Percentiles rank a stretch among this genome's conserved stretches.
Conservation (phyloP, 1,140 invertebrate genomes). For the Megathymus violae region DNA sequence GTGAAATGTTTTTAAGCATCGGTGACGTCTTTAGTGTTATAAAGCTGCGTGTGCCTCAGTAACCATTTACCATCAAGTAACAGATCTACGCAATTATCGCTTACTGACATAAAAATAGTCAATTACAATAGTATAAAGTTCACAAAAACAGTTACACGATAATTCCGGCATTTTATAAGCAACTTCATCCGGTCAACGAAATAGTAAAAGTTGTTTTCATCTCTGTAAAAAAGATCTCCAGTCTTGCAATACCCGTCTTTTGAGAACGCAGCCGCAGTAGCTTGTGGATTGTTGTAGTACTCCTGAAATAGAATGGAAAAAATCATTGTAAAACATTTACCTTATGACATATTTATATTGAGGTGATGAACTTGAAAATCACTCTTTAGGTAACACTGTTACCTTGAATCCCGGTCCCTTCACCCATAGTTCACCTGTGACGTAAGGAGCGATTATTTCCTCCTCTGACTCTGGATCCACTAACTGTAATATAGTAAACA, state of each 20-base stretch:
- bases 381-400: too few relatives aligned
- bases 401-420: slow-evolving; percentile 2
- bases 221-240: slow-evolving; percentile 88
- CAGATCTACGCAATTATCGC: too few relatives aligned
- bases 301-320: neutral
- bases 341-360: too few relatives aligned
- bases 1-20: too few relatives aligned
- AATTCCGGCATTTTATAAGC: slow-evolving; percentile 87
- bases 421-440: slow-evolving; percentile 55
- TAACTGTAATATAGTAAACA: slow-evolving; percentile 50
- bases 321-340: neutral
- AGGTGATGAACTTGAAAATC: too few relatives aligned
- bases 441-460: slow-evolving; percentile 58
- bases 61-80: too few relatives aligned
- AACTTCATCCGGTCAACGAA: slow-evolving; percentile 90
- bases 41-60: too few relatives aligned
- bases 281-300: slow-evolving; percentile 82
- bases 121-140: too few relatives aligned
- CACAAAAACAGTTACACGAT: slow-evolving; percentile 67
- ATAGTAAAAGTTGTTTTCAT: slow-evolving; percentile 86
- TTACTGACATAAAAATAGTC: too few relatives aligned
- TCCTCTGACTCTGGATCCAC: slow-evolving; percentile 55
- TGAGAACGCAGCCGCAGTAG: slow-evolving; percentile 83
- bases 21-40: too few relatives aligned
- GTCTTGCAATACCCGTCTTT: slow-evolving; percentile 89